phyloP scores from a whole-genome alignment of 2,113 vertebrate species.

The Lagopus muta region DNA sequence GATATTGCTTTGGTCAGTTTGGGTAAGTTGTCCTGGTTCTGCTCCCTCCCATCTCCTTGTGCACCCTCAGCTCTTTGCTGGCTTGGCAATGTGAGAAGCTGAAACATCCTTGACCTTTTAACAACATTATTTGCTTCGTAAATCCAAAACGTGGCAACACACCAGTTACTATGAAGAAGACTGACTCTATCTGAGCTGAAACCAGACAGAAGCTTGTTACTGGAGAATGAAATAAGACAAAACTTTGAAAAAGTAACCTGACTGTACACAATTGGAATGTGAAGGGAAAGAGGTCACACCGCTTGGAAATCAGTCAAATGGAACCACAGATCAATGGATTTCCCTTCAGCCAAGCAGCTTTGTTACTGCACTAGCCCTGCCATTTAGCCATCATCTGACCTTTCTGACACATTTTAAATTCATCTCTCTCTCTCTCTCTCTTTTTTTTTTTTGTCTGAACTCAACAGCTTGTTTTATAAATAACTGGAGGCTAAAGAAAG shows the following conservation, averaged over 20 bases:
- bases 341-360: not conserved
- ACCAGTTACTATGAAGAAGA: not conserved
- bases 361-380: not conserved
- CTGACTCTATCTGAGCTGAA: not conserved
- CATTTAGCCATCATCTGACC: not conserved
- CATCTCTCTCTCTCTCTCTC: not conserved
- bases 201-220: not conserved
- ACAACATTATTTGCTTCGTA: not conserved
- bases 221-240: not conserved
- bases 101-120: not conserved
- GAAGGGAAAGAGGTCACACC: not conserved
- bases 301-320: not conserved
- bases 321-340: not conserved
- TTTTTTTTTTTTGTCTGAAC: not conserved
- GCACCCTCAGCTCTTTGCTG: not conserved
- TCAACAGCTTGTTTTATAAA: not conserved
- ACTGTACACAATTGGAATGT: not conserved
- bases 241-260: not conserved
- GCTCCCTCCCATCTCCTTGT: not conserved
- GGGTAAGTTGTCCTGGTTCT: not conserved
- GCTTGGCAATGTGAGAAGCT: not conserved
- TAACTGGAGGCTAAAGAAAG: not conserved
- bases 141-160: not conserved
- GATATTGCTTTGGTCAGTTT: not conserved
- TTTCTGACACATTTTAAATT: constrained; percentile 22